Evolutionary conservation across 1,140 invertebrate species (phyloP), one percentile per base, ranked within the genome.

Genomic region (Centruroides vittatus): DNA sequence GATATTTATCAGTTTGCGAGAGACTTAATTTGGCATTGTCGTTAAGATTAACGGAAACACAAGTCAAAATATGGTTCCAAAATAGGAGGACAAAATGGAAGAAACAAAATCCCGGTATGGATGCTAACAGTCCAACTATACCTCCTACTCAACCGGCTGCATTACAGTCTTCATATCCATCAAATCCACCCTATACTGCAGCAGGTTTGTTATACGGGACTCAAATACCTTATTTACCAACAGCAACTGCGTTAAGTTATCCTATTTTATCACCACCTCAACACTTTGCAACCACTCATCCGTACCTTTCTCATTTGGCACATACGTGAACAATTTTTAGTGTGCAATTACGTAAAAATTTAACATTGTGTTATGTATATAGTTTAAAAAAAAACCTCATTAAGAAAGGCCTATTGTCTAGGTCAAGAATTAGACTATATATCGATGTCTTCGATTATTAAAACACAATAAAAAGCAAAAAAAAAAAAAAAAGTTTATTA

Each of bases 61-160:
- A 99, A 79, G 92, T 97, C 53, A 94, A 94, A 77, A 94, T 94
- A 62, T 94, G 91, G 91, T 94, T 95, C 71, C 91, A 94, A 77
- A 98, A 99, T 73, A 80, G 95, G 0, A 81, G 95, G 53, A 99
- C 95, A 66, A 99, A 99, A 74, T 98, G 95, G 95, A 99, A 99
- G 80, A 98, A 98, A 70, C 94, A 98, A 72, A 98, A 99, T 73
- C 95, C 95, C 0, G 95, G 95, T 0, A 85, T 96, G 80, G 95
- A 98, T 73, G 94, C 98, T 0, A 69, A 69, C 50, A 67, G 64
- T 61, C 67, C 67, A 8, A 69, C 67, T 4, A 59, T 68, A 35
- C 62, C 62, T 12, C 59, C 60, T 9, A 60, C 62, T 4, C 62
- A 61, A 23, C 56, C 55, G n/a, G 53, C 57, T 36, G 46, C 60